These are phyloP conservation scores for Geotrupes spiniger DNA, from an alignment of 2,888 invertebrate species.

Conservation along the genomic window DNA sequence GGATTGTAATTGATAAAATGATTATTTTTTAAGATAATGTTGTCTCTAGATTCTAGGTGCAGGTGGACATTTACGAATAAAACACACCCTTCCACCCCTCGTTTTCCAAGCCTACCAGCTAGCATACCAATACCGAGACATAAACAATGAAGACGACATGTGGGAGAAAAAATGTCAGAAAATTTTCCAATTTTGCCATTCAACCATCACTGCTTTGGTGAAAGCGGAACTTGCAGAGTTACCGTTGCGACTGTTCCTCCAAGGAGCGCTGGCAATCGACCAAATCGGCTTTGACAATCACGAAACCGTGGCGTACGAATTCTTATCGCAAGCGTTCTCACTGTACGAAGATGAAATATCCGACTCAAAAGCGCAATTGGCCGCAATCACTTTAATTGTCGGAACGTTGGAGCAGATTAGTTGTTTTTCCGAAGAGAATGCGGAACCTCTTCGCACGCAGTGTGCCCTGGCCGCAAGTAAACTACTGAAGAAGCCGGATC, in stretches of 20 bases:
- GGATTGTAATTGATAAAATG: not conserved
- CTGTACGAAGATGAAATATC: constrained; percentile 98
- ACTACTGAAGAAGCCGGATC: constrained; percentile 96
- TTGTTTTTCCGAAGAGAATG: constrained; percentile 95
- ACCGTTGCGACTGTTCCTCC: constrained; percentile 88
- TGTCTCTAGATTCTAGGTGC: constrained; percentile 70
- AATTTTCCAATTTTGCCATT: constrained; percentile 97
- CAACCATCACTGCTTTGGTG: constrained; percentile 89
- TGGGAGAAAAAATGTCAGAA: constrained; percentile 99
- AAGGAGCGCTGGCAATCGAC: constrained; percentile 91
- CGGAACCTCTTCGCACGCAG: constrained; percentile 92
- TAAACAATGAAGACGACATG: constrained; percentile 84
- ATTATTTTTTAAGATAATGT: not conserved
- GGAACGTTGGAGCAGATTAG: constrained; percentile 93
- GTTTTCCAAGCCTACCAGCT: constrained; percentile 91
- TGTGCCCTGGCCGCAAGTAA: constrained; percentile 95
- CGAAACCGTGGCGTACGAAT: constrained; percentile 98
- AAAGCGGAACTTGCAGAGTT: constrained; percentile 94
- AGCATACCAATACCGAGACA: constrained; percentile 77
- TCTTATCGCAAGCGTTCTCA: constrained; percentile 92
- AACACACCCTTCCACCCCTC: constrained; percentile 89
- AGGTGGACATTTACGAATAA: constrained; percentile 87
- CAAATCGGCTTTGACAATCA: constrained; percentile 91
- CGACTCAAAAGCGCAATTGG: constrained; percentile 94
- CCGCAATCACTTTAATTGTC: constrained; percentile 93